Conservation (phyloP, 2,888 invertebrate genomes). For the Drosophila kuntzei region DNA sequence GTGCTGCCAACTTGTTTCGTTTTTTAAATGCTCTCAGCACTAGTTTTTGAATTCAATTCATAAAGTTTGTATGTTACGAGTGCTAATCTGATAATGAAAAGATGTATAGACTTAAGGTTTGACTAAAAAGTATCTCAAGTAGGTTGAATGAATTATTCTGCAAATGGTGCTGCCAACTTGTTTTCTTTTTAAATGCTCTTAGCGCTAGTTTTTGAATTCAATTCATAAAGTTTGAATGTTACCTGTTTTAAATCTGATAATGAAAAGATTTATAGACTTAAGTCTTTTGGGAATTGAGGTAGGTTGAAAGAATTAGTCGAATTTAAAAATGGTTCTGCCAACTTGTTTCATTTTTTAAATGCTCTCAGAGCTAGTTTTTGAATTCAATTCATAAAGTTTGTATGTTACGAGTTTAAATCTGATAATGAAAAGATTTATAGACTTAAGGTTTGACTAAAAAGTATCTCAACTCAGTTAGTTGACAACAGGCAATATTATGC, state of each 20-base stretch:
- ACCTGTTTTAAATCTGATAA: not conserved
- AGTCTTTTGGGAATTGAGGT: constrained; percentile 68
- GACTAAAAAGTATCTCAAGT: constrained; percentile 29
- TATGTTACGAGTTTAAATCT: not conserved
- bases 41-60: constrained; percentile 24
- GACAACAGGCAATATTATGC: not conserved
- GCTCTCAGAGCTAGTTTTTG: not conserved
- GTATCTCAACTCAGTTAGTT: constrained; percentile 10
- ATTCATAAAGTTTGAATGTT: constrained; percentile 21
- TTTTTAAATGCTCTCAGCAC: not conserved
- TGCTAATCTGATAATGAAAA: not conserved
- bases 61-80: constrained; percentile 1
- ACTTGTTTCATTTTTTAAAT: constrained; percentile 29
- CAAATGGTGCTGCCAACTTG: constrained; percentile 66
- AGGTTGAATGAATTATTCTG: constrained; percentile 48
- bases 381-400: constrained; percentile 26
- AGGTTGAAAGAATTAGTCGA: constrained; percentile 49
- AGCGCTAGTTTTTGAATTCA: constrained; percentile 7
- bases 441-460: not conserved
- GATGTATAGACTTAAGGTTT: constrained; percentile 1
- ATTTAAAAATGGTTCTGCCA: constrained; percentile 63
- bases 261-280: not conserved
- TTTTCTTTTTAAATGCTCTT: not conserved
- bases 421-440: constrained; percentile 1
- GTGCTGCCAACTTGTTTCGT: constrained; percentile 61